Evolutionary conservation across 2,113 vertebrate species (phyloP).

Genomic region (Passer montanus): DNA sequence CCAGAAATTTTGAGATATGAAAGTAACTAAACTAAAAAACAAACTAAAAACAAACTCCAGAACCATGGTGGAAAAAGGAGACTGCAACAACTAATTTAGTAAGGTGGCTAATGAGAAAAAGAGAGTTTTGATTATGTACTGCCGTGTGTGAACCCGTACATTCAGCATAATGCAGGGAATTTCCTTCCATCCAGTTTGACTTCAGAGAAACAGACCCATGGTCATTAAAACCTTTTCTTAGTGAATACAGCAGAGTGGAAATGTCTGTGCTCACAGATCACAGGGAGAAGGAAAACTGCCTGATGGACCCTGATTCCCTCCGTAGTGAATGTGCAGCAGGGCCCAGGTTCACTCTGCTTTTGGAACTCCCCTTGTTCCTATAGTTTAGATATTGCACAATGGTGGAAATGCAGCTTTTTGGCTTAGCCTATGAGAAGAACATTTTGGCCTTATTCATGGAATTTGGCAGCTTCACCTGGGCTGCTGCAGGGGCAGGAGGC

Average conservation of each 20-base stretch:
- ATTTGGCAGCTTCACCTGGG: not conserved
- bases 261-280: not conserved
- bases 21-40: not conserved
- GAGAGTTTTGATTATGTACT: not conserved
- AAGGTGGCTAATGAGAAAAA: not conserved
- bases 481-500: not conserved
- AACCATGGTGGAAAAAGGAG: not conserved
- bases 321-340: not conserved
- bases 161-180: not conserved
- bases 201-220: not conserved
- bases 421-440: not conserved
- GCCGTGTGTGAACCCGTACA: not conserved
- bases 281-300: rapidly evolving
- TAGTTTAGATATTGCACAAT: not conserved
- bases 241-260: not conserved
- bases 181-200: not conserved
- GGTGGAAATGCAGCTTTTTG: not conserved
- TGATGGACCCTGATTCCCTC: not conserved
- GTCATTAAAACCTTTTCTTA: not conserved
- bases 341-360: not conserved
- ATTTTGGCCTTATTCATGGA: not conserved
- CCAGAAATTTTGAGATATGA: not conserved
- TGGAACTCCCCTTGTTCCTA: not conserved
- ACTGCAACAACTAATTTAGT: not conserved
- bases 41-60: not conserved